These are phyloP conservation scores for Bothrops jararaca DNA, from an alignment of 2,113 vertebrate species.

Conservation along the genomic window DNA sequence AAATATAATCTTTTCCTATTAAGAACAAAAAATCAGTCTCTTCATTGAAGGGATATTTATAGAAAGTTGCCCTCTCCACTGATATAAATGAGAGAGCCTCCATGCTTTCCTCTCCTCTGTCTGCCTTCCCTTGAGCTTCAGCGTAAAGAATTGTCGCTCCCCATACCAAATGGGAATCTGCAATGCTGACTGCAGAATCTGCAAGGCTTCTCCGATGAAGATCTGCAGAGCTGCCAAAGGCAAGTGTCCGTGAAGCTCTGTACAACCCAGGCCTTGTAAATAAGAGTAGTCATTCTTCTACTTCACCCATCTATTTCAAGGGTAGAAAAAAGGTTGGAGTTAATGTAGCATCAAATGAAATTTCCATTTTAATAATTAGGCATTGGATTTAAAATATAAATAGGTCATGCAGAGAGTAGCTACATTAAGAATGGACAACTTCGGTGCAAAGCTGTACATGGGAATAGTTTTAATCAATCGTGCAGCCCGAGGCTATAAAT, in stretches of 20 bases:
- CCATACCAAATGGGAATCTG: neutral
- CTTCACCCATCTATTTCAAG: neutral
- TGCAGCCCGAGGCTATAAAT: constrained; percentile 59
- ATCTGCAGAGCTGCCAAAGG: neutral
- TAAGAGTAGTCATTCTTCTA: constrained; percentile 5
- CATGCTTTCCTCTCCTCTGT: neutral
- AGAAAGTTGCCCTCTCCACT: neutral
- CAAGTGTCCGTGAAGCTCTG: constrained; percentile 25
- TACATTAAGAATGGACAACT: constrained; percentile 54
- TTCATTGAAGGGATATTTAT: neutral
- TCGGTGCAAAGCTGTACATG: constrained; percentile 61
- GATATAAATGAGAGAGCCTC: neutral
- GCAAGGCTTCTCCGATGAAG: neutral
- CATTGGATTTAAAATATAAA: constrained; percentile 47
- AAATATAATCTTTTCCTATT: neutral
- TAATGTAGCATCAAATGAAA: constrained; percentile 55
- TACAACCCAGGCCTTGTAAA: constrained; percentile 36
- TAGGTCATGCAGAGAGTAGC: constrained; percentile 44
- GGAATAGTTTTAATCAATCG: constrained; percentile 71
- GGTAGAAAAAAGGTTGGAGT: constrained; percentile 49
- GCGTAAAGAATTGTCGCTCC: neutral
- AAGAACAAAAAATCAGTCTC: neutral
- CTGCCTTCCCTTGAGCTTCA: neutral
- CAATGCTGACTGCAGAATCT: neutral
- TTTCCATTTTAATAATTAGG: constrained; percentile 61